Conservation (phyloP, 2,113 vertebrate genomes). For the Oncorhynchus mykiss region DNA sequence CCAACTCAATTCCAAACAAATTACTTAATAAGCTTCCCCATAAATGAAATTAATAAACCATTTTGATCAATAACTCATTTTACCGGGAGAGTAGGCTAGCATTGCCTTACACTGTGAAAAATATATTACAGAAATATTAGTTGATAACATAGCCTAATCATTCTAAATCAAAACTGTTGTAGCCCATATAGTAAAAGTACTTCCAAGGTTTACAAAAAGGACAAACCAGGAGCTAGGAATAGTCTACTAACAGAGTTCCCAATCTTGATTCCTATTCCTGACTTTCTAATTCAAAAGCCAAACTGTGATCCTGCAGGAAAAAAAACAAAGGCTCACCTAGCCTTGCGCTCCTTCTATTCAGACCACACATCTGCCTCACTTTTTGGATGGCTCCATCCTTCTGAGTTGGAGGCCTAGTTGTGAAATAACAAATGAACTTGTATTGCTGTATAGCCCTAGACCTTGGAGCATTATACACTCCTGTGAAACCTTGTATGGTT, state of each 20-base stretch:
- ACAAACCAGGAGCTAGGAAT: neutral
- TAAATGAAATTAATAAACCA: no score
- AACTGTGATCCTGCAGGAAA: neutral
- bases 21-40: no score
- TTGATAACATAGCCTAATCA: no score
- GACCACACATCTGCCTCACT: neutral
- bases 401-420: neutral
- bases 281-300: neutral
- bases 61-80: no score
- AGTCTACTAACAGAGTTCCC: neutral
- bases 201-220: no score
- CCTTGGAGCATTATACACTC: conserved; percentile 30
- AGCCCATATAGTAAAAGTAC: no score
- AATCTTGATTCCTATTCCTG: neutral
- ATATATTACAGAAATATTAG: no score
- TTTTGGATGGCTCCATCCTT: neutral
- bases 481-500: conserved; percentile 19
- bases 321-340: neutral
- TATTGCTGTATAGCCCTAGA: conserved; percentile 24
- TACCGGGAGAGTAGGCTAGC: no score
- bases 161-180: no score
- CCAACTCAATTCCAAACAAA: no score
- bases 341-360: neutral
- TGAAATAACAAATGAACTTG: conserved; percentile 42
- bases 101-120: no score